Base-by-base conservation (phyloP, 1,140 invertebrate species). In the Micrasema minimum region DNA sequence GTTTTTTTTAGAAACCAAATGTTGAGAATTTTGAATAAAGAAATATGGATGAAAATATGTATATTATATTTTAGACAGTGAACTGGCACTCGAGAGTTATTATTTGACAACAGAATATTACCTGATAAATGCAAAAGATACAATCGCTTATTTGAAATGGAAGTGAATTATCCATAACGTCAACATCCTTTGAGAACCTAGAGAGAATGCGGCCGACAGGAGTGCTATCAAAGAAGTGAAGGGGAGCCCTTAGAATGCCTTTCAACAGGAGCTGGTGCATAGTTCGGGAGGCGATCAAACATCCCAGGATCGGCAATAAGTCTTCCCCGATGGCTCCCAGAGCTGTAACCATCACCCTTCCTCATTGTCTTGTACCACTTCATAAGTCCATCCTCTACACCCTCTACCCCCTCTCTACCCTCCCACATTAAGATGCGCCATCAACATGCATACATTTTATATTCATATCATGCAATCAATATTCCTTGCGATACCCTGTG, bases 181-280 rank as follows among this genome's bases (percentile, higher is more conserved):
- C 88, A 69, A 89, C 78, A 78, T 93, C 91, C 90, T 94, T 95
- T 78, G 92, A 90, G 85, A 96, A 96, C 79, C 94, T 89, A 80
- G 94, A 90, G 76, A 96, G 86, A 76, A 96, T 91, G 79, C 95
- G 87, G 82, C 95, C 95, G 74, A 88, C 80, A 46, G 95, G 95
- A 72, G 94, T 96, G 76, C 90, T 91, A 83, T 97, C 95, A 85
- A 93, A 97, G 87, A 96, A 95, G 81, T 85, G 83, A 82, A 93
- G 85, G 71, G 91, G 91, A 61, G 90, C 87, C 78, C 88, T 88
- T 78, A 97, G 82, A 77, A 97, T 86, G 77, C 89, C 89, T 59
- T 80, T 77, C 78, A 98, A 86, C 82, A 97, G 89, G 69, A 87
- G 78, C 73, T 87, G 80, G 85, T 98, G 96, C 76, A 97, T 84